Evolutionary conservation across 2,113 vertebrate genomes (phyloP), one percentile per base, ranked within the genome.

Genomic region (Pomatorhinus ruficollis): DNA sequence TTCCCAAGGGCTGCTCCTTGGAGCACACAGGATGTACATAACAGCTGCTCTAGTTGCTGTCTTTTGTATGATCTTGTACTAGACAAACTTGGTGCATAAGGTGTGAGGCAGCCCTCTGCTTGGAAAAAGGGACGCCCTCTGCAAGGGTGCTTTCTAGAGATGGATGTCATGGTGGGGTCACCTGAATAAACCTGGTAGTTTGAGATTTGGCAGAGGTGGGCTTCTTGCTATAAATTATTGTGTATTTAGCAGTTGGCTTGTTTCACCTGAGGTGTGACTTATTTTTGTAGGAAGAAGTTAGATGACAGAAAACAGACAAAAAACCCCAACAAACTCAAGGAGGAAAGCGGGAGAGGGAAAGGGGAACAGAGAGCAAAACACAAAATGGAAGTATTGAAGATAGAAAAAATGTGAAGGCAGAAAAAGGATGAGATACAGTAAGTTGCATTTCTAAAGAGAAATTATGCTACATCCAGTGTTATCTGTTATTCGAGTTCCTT

Each of bases 191-290:
- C 12, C 27, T 54, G 27, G 25, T 47, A 10, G 31, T 33, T 53
- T 59, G 64, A 91, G 81, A 54, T 35, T 63, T 7, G 6, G 44
- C 64, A 89, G 52, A 28, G 76, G 47, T 78, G 16, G 63, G 15
- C 33, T 75, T 71, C 24, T 71, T 90, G 31, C 40, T 88, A 1
- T 69, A 53, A 91, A 83, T 91, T 42, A 50, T 12, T 60, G 52
- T 71, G 35, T 44, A 23, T 94, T 94, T 93, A 76, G 40, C 53
- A 82, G 52, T 27, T 94, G 77, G n/a, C 61, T 85, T 85, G 52
- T 93, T 90, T 93, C 74, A 76, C n/a, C 40, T 83, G 61, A 84
- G 8, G 37, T 52, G 23, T 56, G 69, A 21, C 69, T 89, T 81
- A 25, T 40, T 89, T 74, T 60, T 83, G 37, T 89, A 50, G 69